These are phyloP conservation scores for Drosophila tsacasi DNA, from an alignment of 1,140 invertebrate genomes.

Conservation along the genomic window DNA sequence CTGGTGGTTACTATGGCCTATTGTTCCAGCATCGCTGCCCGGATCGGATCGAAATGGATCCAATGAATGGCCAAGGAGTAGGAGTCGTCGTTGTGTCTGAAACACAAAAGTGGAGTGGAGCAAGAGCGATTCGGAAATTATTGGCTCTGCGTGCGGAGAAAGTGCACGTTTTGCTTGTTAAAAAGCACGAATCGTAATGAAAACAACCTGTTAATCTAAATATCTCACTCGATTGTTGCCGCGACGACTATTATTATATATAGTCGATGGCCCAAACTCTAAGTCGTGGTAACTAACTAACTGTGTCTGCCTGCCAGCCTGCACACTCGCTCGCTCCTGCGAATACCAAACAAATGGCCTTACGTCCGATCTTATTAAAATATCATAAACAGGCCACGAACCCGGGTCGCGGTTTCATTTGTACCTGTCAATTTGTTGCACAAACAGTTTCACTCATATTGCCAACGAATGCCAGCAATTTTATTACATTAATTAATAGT, in stretches of 20 bases:
- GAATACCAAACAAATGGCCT: conserved; percentile 70
- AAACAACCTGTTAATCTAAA: conserved; percentile 85
- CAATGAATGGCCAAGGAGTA: conserved; percentile 61
- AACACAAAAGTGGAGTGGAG: conserved; percentile 35
- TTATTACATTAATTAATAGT: conserved; percentile 41
- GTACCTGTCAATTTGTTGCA: conserved; percentile 76
- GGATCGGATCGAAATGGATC: conserved; percentile 37
- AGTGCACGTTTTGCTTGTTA: conserved; percentile 85
- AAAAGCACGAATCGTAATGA: conserved; percentile 84
- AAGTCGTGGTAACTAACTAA: conserved; percentile 77
- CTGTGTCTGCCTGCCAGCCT: conserved; percentile 32
- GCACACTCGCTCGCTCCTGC: conserved; percentile 42
- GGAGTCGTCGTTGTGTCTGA: conserved; percentile 39
- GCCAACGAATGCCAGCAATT: conserved; percentile 32
- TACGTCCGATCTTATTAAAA: conserved; percentile 83
- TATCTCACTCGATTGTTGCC: conserved; percentile 83
- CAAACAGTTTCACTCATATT: conserved; percentile 55
- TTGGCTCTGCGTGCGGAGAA: conserved; percentile 85
- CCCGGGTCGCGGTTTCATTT: conserved; percentile 56
- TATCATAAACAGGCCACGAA: conserved; percentile 80
- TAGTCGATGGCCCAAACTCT: conserved; percentile 66
- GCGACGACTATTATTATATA: conserved; percentile 78
- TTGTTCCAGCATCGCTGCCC: conserved; percentile 62
- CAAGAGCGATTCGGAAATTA: conserved; percentile 67
- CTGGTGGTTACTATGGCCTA: conserved; percentile 51